These are phyloP conservation scores for Phataginus tricuspis DNA, from an alignment of 2,797 vertebrate genomes.

Conservation along the genomic window DNA sequence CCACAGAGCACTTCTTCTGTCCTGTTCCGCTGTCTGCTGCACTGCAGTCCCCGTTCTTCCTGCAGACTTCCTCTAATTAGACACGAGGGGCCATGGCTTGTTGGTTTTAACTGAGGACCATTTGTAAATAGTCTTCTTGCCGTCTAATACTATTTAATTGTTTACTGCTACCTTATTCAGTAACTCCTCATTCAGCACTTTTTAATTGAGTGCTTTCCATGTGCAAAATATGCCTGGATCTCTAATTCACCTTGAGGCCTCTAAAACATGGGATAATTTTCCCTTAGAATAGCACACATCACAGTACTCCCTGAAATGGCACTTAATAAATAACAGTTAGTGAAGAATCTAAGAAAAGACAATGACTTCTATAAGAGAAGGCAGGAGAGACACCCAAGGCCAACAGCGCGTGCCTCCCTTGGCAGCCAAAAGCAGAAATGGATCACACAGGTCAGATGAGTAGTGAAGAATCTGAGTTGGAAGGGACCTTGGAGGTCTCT, in stretches of 20 bases:
- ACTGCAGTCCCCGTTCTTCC: neutral
- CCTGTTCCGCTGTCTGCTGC: neutral
- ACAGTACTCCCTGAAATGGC: neutral
- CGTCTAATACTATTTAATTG: slow-evolving; percentile 1
- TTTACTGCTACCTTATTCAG: neutral
- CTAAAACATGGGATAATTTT: neutral
- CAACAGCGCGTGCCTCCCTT: neutral
- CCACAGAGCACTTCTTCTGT: neutral
- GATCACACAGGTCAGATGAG: neutral
- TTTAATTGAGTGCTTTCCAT: neutral
- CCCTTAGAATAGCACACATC: neutral
- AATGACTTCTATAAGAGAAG: neutral
- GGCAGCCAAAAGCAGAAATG: neutral
- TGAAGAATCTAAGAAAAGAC: neutral
- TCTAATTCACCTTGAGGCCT: neutral
- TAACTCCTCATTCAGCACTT: neutral
- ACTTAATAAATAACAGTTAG: neutral
- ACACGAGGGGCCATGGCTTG: neutral
- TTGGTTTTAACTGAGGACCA: neutral
- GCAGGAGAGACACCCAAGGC: neutral
- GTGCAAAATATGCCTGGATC: neutral
- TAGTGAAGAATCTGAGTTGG: neutral
- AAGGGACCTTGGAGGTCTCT: neutral
- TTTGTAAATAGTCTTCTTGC: neutral
- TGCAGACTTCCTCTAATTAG: neutral